Evolutionary conservation across 2,113 vertebrate genomes (phyloP), one percentile per base, ranked within the genome.

Genomic region (Gambusia affinis): DNA sequence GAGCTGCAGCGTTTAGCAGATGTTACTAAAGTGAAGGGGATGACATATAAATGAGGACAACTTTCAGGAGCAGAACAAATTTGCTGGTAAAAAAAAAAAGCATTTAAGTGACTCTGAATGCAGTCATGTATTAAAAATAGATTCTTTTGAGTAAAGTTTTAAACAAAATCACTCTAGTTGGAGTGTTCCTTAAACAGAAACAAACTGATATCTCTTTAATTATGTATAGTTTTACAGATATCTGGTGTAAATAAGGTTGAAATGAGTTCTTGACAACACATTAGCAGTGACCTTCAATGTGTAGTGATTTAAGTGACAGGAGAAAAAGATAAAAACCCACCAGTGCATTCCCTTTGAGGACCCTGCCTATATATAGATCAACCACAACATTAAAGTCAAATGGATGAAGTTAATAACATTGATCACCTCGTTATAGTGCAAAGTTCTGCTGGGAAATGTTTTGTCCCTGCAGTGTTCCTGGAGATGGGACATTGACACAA

Each of bases 271-370:
- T n/a, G 17, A 62, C 8, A 61, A 75, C 39, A 61, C 33, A 15
- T 47, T 29, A 60, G 65, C 42, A 67, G 29, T 33, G 31, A 62
- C 19, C 4, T 66, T 31, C 69, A 67, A 64, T 62, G 71, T 44
- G 33, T 64, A 51, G 28, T 69, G 15, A 60, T 65, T 57, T 4
- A 72, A 66, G 17, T 62, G 47, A 4, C 74, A 77, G 22, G 37
- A 28, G 33, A 61, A 73, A 70, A 78, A 76, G 31, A 62, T 66
- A 44, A 33, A 86, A 80, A 82, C 70, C 76, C 85, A 76, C 75
- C 73, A 39, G 67, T 67, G 57, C 63, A 62, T 70, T 76, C 22
- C 37, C 77, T 78, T 65, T 29, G 80, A 54, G 65, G 64, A 64
- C 1, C 3, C 51, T 8, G 33, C 44, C 72, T 28, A 74, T 68